These are phyloP conservation scores for Nematolebias whitei DNA, from an alignment of 2,113 vertebrate species.

Conservation along the genomic window DNA sequence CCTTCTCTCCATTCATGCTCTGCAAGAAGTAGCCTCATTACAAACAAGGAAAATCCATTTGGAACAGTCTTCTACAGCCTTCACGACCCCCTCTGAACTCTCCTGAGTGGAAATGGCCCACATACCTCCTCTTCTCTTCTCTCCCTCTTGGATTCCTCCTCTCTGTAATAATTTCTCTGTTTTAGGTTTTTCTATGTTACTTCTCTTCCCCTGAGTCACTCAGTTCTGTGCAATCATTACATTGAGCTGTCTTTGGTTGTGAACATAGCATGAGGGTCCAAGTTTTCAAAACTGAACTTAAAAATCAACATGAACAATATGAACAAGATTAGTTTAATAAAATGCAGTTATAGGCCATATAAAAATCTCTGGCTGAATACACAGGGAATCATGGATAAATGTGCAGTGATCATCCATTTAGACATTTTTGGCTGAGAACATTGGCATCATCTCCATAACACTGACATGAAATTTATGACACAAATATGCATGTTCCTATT, in stretches of 20 bases:
- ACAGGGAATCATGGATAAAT: no score
- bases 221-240: background rate
- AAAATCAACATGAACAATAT: background rate
- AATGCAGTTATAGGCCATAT: no score
- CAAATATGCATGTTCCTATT: no score
- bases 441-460: no score
- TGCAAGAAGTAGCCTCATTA: constrained; percentile 74
- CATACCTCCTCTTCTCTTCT: constrained; percentile 28
- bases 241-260: background rate
- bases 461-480: no score
- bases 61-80: constrained; percentile 71
- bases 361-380: no score
- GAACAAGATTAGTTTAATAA: background rate
- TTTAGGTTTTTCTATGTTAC: constrained; percentile 18
- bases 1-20: constrained; percentile 25
- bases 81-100: constrained; percentile 69
- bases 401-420: no score
- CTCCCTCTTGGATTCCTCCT: constrained; percentile 23
- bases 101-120: constrained; percentile 69
- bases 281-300: background rate
- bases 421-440: no score
- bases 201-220: background rate
- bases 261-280: background rate
- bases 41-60: constrained; percentile 83
- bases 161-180: constrained; percentile 36